Evolutionary conservation across 2,113 vertebrate species (phyloP), one percentile per base, ranked within the genome.

Genomic region (Stigmatopora nigra): DNA sequence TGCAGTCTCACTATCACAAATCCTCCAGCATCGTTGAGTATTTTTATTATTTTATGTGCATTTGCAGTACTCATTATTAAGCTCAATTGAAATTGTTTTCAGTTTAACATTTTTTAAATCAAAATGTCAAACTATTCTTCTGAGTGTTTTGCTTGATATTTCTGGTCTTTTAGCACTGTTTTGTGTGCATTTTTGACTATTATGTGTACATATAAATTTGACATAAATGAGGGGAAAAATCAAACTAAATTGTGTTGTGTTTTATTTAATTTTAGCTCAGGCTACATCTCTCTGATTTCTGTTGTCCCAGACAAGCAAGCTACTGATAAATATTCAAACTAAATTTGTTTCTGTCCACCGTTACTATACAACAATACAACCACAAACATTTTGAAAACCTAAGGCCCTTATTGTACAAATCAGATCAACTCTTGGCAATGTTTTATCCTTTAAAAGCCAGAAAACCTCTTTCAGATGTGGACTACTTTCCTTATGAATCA

Each of bases 151-250:
- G n/a, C 65, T 81, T 8, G 48, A 60, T 69, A 67, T 79, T 51
- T 58, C 47, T 72, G 66, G 72, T 77, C 67, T 51, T 77, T 67
- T 77, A 87, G 82, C 71, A 87, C 84, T 87, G 75, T 84, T 76
- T 76, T 79, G 72, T 82, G 72, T 83, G 65, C 77, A 82, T 86
- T 84, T 68, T 74, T 81, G 77, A 82, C 73, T 81, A 67, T 87
- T 76, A 84, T 77, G 72, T 91, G 88, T 89, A 89, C 84, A 90
- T 89, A 91, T 77, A 88, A 83, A 86, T 87, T 87, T 88, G 85
- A 88, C 87, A 89, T 89, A 82, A 89, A 88, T 87, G 79, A 85
- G 69, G 60, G 25, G 25, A 31, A 31, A 31, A 41, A 86, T n/a
- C 85, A 80, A 84, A 77, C 25, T 61, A 49, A 72, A 72, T 48